Evolutionary conservation across 1,140 invertebrate genomes (phyloP).

Genomic region (Tyrophagus putrescentiae): DNA sequence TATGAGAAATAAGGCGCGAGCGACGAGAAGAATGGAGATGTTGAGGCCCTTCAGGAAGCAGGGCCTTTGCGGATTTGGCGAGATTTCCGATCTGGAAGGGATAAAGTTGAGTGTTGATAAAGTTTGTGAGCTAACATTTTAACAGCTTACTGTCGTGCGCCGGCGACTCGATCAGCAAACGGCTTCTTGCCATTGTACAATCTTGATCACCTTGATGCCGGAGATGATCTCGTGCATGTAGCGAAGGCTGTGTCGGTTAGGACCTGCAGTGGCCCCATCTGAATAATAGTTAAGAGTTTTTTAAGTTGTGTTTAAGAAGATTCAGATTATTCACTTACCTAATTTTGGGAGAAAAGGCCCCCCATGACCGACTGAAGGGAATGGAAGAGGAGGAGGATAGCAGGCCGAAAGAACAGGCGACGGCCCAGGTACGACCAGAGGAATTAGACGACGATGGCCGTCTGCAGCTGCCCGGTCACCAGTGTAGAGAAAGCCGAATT

Average conservation of each 20-base stretch:
- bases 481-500: not conserved
- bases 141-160: constrained; percentile 36
- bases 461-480: constrained; percentile 63
- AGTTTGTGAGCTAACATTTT: not conserved
- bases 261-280: not conserved
- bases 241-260: constrained; percentile 3
- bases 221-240: constrained; percentile 69
- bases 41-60: constrained; percentile 52
- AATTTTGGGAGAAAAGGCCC: not conserved
- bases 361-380: constrained; percentile 64
- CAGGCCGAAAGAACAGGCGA: constrained; percentile 46
- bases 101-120: not conserved
- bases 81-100: constrained; percentile 44
- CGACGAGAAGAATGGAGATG: constrained; percentile 33
- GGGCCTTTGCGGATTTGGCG: constrained; percentile 48
- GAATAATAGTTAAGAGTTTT: not conserved
- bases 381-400: constrained; percentile 63
- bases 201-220: constrained; percentile 68
- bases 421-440: constrained; percentile 46
- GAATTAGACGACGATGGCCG: constrained; percentile 41
- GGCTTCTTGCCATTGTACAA: constrained; percentile 65
- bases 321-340: constrained; percentile 34
- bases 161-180: constrained; percentile 48
- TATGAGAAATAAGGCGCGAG: constrained; percentile 51
- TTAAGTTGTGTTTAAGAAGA: not conserved